A percentile compares a stretch with the other conserved stretches of the same genome.
Evolutionary conservation across 2,797 vertebrate genomes (phyloP).

Genomic region (Gymnoscopelus microlampas): DNA sequence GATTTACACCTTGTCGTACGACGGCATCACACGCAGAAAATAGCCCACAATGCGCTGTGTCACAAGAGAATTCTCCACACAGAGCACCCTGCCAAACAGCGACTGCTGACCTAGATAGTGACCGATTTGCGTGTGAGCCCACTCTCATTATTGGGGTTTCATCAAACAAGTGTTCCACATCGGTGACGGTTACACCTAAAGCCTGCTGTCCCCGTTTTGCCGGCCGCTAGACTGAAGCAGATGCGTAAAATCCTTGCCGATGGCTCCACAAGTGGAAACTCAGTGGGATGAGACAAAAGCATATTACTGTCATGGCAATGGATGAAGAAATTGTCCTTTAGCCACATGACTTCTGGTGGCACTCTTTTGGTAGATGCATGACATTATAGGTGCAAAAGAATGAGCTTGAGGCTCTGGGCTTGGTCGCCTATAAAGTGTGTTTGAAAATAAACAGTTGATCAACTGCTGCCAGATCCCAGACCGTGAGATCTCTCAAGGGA

Average conservation of each 20-base stretch:
- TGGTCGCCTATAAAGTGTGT: not conserved
- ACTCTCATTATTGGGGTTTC: not conserved
- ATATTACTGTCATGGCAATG: not conserved
- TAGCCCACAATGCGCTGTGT: not conserved
- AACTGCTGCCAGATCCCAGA: slow-evolving; percentile 6
- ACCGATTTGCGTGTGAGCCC: not conserved
- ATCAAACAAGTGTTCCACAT: slow-evolving; percentile 11
- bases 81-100: not conserved
- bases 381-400: no score
- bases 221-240: not conserved
- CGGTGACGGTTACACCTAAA: not conserved
- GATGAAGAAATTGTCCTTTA: no score
- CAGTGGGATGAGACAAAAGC: not conserved
- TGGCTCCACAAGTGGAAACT: not conserved
- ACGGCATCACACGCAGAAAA: no score
- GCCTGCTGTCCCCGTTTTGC: not conserved
- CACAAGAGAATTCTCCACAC: not conserved
- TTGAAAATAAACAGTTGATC: not conserved
- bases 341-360: no score
- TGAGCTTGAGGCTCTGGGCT: not conserved
- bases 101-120: slow-evolving; percentile 15
- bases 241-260: slow-evolving; percentile 2
- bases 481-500: not conserved
- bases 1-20: no score
- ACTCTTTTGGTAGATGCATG: no score